Evolutionary conservation across 1,140 invertebrate genomes (phyloP).

Genomic region (Zaprionus gabonicus): DNA sequence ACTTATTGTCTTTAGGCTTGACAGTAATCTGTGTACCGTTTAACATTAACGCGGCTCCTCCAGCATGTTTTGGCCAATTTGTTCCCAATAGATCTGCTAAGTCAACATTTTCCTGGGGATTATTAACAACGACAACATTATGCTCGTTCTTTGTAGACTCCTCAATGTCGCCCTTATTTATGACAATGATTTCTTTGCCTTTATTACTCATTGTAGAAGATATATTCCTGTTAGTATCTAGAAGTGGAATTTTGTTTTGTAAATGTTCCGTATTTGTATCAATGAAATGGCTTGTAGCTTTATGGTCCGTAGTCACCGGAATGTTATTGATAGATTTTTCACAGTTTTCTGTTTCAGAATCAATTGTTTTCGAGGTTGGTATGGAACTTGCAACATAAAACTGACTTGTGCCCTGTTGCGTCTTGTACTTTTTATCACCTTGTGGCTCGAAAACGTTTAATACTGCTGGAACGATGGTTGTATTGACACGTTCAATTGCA

Average conservation of each 20-base stretch:
- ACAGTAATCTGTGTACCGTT: conserved; percentile 37
- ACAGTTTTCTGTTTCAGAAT: neutral
- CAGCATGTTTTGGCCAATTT: conserved; percentile 77
- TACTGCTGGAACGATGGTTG: conserved; percentile 38
- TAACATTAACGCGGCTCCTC: conserved; percentile 58
- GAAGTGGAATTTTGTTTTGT: conserved; percentile 9
- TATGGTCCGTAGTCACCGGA: conserved; percentile 4
- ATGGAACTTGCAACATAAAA: conserved; percentile 35
- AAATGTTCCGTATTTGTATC: conserved; percentile 1
- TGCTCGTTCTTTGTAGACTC: conserved; percentile 82
- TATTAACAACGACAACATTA: conserved; percentile 75
- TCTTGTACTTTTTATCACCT: conserved; percentile 41
- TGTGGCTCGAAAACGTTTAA: conserved; percentile 17
- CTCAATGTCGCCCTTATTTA: conserved; percentile 63
- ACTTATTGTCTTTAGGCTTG: conserved; percentile 33
- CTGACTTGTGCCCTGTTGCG: conserved; percentile 32
- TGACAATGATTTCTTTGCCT: conserved; percentile 63
- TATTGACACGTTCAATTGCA: conserved; percentile 43
- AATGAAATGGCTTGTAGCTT: neutral
- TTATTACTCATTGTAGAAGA: conserved; percentile 43
- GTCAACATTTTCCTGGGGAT: conserved; percentile 68
- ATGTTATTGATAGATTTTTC: neutral
- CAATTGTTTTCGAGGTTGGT: neutral
- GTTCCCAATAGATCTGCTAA: conserved; percentile 82
- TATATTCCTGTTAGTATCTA: conserved; percentile 10